Conservation (phyloP, 2,888 invertebrate species). For the Norana najaformis region DNA sequence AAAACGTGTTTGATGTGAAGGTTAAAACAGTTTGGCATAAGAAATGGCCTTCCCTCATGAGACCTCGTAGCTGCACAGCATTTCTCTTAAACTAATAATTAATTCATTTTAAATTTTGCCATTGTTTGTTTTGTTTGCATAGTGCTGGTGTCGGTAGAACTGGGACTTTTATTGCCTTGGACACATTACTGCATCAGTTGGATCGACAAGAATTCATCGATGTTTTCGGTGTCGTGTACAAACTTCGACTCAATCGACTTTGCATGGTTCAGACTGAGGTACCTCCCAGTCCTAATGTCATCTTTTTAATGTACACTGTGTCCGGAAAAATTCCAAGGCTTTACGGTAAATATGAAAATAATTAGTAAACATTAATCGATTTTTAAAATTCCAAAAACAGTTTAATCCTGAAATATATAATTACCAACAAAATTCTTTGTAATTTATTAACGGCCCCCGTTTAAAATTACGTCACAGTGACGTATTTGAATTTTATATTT, state of each 20-base stretch:
- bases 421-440: too few species aligned
- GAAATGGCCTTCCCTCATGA: background rate
- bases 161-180: constrained; percentile 75
- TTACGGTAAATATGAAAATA: too few species aligned
- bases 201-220: constrained; percentile 67
- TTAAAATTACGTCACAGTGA: too few species aligned
- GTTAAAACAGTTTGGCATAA: too few species aligned
- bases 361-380: too few species aligned
- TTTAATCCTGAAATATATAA: too few species aligned
- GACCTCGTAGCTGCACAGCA: background rate
- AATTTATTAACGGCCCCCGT: too few species aligned
- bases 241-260: constrained; percentile 71
- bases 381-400: too few species aligned
- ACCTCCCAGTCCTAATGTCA: background rate
- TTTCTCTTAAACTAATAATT: background rate
- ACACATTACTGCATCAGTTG: constrained; percentile 68
- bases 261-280: constrained; percentile 78
- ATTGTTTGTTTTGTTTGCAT: constrained; percentile 31
- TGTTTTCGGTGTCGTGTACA: constrained; percentile 73
- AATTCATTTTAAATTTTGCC: background rate
- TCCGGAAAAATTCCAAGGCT: too few species aligned
- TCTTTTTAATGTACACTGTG: background rate
- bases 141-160: constrained; percentile 79
- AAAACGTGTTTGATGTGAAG: too few species aligned
- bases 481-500: too few species aligned